phyloP scores from a whole-genome alignment of 2,797 vertebrate genomes.

The Morelia viridis region DNA sequence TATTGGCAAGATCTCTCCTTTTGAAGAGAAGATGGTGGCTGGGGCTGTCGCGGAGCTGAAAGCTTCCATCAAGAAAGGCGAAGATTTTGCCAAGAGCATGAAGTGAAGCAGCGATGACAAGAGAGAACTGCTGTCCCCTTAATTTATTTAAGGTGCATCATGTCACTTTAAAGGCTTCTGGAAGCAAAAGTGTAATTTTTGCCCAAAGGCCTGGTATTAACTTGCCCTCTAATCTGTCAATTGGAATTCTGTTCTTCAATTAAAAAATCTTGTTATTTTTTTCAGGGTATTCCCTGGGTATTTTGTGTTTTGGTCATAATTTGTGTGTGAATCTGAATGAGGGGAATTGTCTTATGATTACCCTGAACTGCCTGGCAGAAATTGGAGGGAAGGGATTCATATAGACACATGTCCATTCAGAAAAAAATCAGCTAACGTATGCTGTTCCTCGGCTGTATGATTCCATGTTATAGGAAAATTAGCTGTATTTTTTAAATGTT shows the following conservation, averaged over 20 bases:
- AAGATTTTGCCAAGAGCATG: constrained; percentile 91
- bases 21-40: constrained; percentile 92
- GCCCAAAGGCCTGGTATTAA: constrained; percentile 43
- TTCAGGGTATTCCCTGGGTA: constrained; percentile 48
- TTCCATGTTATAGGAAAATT: neutral
- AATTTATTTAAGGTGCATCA: constrained; percentile 74
- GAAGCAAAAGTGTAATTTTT: constrained; percentile 40
- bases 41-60: constrained; percentile 89
- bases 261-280: constrained; percentile 66
- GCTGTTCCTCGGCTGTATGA: neutral
- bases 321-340: neutral
- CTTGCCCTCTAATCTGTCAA: constrained; percentile 36
- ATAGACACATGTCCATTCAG: neutral
- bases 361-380: neutral
- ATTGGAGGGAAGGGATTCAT: neutral
- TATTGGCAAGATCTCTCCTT: constrained; percentile 88
- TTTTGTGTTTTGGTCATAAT: neutral
- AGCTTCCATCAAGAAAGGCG: constrained; percentile 95
- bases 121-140: constrained; percentile 57
- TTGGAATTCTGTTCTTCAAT: constrained; percentile 59
- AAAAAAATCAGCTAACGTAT: neutral
- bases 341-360: neutral
- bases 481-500: neutral
- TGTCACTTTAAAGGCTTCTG: constrained; percentile 64
- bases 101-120: constrained; percentile 76